Percentiles rank a stretch among this genome's conserved stretches.
Evolutionary conservation across 2,888 invertebrate genomes (phyloP).

Genomic region (Sepioteuthis lessoniana): DNA sequence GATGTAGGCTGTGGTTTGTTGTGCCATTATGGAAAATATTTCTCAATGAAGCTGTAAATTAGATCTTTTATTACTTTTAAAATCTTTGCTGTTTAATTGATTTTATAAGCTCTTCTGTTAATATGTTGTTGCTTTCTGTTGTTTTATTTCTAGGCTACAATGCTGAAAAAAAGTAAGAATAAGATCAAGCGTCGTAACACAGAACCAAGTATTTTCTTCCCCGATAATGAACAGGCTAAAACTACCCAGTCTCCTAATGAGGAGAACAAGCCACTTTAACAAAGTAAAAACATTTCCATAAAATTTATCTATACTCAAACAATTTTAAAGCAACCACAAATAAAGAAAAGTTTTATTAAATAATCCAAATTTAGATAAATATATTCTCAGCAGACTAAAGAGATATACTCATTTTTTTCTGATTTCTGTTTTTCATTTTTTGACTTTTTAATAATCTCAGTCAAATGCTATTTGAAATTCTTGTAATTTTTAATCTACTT

Average conservation of each 20-base stretch:
- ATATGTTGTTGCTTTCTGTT: neutral
- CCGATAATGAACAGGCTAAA: slow-evolving; percentile 72
- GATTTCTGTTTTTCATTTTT: neutral
- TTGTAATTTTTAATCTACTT: too few relatives aligned
- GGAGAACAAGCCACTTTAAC: slow-evolving; percentile 71
- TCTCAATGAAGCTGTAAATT: too few relatives aligned
- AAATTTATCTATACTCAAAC: neutral
- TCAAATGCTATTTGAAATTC: too few relatives aligned
- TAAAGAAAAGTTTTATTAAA: neutral
- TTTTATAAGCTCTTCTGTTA: neutral
- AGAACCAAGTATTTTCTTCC: slow-evolving; percentile 75
- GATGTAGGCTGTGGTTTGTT: too few relatives aligned
- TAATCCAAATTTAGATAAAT: neutral
- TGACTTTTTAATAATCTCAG: neutral
- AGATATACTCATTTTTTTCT: neutral
- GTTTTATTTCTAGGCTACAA: slow-evolving; percentile 87
- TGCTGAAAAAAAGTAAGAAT: slow-evolving; percentile 95
- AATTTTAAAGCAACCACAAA: neutral
- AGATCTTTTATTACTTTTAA: too few relatives aligned
- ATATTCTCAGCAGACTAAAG: neutral
- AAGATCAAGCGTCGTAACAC: slow-evolving; percentile 96
- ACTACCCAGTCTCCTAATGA: slow-evolving; percentile 69
- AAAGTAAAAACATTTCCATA: slow-evolving; percentile 48
- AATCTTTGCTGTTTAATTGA: neutral
- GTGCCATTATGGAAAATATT: too few relatives aligned